Evolutionary conservation across 2,797 vertebrate genomes (phyloP).

Genomic region (Buphagus erythrorhynchus): DNA sequence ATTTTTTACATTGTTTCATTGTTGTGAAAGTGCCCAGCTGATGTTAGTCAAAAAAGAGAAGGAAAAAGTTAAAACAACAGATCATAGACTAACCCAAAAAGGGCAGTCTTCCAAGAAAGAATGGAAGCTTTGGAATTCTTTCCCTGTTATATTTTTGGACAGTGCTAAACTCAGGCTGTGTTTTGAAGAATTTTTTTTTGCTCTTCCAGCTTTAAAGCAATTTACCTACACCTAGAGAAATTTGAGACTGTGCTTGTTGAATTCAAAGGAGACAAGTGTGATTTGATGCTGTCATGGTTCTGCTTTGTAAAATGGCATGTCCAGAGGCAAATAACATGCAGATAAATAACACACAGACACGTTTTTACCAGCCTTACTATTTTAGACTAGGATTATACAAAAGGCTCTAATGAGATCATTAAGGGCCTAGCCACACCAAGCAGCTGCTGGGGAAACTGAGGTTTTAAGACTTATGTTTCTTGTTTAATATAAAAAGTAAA

Average conservation of each 20-base stretch:
- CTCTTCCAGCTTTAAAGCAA: background rate
- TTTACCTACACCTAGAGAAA: background rate
- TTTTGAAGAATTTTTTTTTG: background rate
- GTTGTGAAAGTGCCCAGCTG: background rate
- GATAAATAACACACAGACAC: background rate
- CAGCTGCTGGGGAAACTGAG: background rate
- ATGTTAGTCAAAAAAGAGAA: background rate
- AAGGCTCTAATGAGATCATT: background rate
- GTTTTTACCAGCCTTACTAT: background rate
- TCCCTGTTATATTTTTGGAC: constrained; percentile 1
- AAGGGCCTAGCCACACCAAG: background rate
- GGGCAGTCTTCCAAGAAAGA: background rate
- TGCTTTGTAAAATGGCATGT: background rate
- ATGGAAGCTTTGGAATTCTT: constrained; percentile 5
- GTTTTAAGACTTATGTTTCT: background rate
- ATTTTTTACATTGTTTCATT: background rate
- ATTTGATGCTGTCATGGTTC: background rate
- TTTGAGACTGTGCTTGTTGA: background rate
- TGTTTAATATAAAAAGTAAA: background rate
- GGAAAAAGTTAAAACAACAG: background rate
- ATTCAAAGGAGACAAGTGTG: background rate
- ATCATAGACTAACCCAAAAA: background rate
- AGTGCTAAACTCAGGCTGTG: background rate
- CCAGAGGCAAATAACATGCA: background rate
- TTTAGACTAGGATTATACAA: background rate